These are phyloP conservation scores for Phyllotreta striolata DNA, from an alignment of 2,888 invertebrate genomes.

Conservation along the genomic window DNA sequence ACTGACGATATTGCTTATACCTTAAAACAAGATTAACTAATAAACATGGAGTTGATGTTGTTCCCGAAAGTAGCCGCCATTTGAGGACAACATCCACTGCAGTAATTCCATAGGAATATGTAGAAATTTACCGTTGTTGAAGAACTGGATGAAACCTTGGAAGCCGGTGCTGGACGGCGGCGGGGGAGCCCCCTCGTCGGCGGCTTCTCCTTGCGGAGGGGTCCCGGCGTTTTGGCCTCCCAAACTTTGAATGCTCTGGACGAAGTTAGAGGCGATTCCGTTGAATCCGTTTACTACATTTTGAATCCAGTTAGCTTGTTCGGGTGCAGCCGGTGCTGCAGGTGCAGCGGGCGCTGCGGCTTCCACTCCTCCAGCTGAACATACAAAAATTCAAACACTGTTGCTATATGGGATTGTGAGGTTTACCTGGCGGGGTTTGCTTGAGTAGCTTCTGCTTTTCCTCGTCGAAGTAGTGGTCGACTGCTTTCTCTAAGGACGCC, in stretches of 20 bases:
- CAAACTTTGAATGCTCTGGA: conserved; percentile 40
- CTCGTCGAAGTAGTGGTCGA: conserved; percentile 41
- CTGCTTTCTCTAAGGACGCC: conserved; percentile 43
- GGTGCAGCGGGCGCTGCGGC: neutral
- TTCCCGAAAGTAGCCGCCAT: neutral
- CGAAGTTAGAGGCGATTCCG: conserved; percentile 41
- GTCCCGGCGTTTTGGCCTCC: conserved; percentile 24
- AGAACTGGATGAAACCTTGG: conserved; percentile 43
- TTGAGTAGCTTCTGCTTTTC: conserved; percentile 33
- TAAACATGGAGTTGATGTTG: neutral
- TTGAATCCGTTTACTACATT: conserved; percentile 40
- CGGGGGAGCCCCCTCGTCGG: conserved; percentile 28
- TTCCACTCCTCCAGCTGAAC: conserved; percentile 7
- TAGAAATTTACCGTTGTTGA: conserved; percentile 43
- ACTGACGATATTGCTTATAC: conserved; percentile 43
- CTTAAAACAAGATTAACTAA: conserved; percentile 34
- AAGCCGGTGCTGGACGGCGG: conserved; percentile 38
- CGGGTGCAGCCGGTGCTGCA: conserved; percentile 1
- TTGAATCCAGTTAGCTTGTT: conserved; percentile 41
- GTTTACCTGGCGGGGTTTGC: conserved; percentile 21
- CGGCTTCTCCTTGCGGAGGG: conserved; percentile 26
- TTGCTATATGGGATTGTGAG: neutral
- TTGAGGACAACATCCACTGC: neutral
- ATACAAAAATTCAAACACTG: neutral
- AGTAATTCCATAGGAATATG: neutral